These are phyloP conservation scores for Centrocercus urophasianus DNA, from an alignment of 2,113 vertebrate genomes.

Conservation along the genomic window DNA sequence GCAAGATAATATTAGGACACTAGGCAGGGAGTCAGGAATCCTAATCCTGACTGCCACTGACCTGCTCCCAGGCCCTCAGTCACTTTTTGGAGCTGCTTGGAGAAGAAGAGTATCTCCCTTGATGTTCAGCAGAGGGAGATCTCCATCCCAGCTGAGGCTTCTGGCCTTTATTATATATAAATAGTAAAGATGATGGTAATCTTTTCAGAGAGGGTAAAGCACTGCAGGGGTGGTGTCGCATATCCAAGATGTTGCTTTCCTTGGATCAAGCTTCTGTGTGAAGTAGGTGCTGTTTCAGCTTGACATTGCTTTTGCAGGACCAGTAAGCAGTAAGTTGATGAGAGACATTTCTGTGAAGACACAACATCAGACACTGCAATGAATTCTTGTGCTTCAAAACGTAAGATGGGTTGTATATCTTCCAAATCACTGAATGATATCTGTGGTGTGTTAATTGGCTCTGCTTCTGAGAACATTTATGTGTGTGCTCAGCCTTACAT, in stretches of 20 bases:
- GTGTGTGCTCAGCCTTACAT: conserved; percentile 39
- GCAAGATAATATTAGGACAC: conserved; percentile 5
- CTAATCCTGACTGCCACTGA: conserved; percentile 2
- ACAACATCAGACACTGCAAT: background rate
- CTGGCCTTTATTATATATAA: conserved; percentile 36
- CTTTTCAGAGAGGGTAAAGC: conserved; percentile 13
- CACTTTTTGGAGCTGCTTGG: conserved; percentile 15
- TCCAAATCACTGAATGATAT: conserved; percentile 42
- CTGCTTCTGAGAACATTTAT: conserved; percentile 51
- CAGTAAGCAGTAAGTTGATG: background rate
- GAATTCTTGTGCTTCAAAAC: conserved; percentile 32
- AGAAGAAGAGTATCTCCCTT: conserved; percentile 40
- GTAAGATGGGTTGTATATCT: conserved; percentile 15
- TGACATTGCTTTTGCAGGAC: background rate
- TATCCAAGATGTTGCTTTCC: conserved; percentile 23
- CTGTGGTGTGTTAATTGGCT: conserved; percentile 59
- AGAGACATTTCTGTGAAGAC: background rate
- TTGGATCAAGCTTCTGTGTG: background rate
- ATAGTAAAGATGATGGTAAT: conserved; percentile 4
- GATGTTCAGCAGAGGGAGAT: background rate
- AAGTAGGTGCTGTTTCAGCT: background rate
- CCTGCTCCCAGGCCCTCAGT: conserved; percentile 30
- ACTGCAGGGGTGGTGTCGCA: accelerated
- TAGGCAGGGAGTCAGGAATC: conserved; percentile 62
- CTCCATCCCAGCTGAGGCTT: conserved; percentile 14